Percentiles rank a stretch among this genome's conserved stretches.
Evolutionary conservation across 2,113 vertebrate species (phyloP).

Genomic region (Psettodes erumei): DNA sequence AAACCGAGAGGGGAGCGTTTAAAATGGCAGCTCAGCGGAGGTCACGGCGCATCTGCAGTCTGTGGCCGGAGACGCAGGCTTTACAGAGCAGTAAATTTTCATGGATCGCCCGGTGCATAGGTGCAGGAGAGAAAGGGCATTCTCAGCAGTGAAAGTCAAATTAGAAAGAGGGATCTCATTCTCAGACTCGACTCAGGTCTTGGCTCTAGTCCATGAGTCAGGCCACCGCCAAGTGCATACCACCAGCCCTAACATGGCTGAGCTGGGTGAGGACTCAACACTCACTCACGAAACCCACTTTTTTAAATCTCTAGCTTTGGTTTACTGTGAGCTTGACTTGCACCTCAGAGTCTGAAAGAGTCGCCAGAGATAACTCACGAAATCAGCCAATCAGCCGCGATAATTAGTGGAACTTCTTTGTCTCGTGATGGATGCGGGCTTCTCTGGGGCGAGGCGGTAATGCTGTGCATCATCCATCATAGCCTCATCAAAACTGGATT

Average conservation of each 20-base stretch:
- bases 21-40: slow-evolving; percentile 52
- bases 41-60: slow-evolving; percentile 9
- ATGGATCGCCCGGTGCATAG: slow-evolving; percentile 20
- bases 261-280: slow-evolving; percentile 21
- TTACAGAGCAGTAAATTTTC: slow-evolving; percentile 66
- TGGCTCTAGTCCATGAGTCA: slow-evolving; percentile 46
- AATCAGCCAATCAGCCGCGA: not conserved
- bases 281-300: not conserved
- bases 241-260: slow-evolving; percentile 39
- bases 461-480: slow-evolving; percentile 39
- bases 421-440: slow-evolving; percentile 16
- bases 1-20: slow-evolving; percentile 23
- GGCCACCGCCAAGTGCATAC: slow-evolving; percentile 66
- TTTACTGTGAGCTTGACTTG: slow-evolving; percentile 9
- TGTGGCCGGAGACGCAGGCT: slow-evolving; percentile 42
- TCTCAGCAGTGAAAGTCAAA: slow-evolving; percentile 73
- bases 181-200: slow-evolving; percentile 37
- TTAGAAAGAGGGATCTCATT: slow-evolving; percentile 58
- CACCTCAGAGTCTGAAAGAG: slow-evolving; percentile 1
- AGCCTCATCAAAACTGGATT: slow-evolving; percentile 46
- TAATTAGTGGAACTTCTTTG: not conserved
- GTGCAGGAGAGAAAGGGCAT: slow-evolving; percentile 62
- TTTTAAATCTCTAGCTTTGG: slow-evolving; percentile 18
- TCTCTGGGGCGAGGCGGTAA: slow-evolving; percentile 11
- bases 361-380: no score